phyloP scores from a whole-genome alignment of 2,888 invertebrate species.

The Bruchidius siliquastri region DNA sequence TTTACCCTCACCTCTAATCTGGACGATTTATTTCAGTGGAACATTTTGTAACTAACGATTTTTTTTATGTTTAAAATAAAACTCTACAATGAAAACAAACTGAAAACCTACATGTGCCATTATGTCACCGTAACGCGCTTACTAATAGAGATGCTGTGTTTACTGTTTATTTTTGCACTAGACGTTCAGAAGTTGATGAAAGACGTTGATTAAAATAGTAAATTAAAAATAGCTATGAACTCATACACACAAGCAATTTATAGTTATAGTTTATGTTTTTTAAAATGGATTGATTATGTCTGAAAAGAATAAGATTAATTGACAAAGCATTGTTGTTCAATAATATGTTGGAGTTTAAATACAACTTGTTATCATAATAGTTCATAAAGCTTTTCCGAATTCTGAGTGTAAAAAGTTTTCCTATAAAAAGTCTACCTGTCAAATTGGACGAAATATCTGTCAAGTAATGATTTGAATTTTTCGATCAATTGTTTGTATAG shows the following conservation, averaged over 20 bases:
- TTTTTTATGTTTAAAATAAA: neutral
- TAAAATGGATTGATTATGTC: neutral
- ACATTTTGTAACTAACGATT: neutral
- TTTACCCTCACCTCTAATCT: neutral
- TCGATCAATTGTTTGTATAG: too few relatives aligned
- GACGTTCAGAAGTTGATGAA: neutral
- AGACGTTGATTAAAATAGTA: neutral
- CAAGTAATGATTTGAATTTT: too few relatives aligned
- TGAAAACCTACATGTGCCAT: neutral
- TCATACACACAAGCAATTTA: neutral
- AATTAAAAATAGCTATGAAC: neutral
- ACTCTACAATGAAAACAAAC: neutral
- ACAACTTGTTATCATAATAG: too few relatives aligned
- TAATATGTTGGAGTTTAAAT: too few relatives aligned
- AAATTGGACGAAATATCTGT: too few relatives aligned
- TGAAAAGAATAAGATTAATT: neutral
- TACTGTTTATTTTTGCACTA: neutral
- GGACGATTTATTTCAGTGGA: neutral
- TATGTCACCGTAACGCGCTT: neutral
- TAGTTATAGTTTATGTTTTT: too few relatives aligned
- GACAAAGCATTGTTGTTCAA: too few relatives aligned
- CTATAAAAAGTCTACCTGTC: too few relatives aligned
- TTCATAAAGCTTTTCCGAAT: too few relatives aligned
- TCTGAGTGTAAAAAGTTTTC: too few relatives aligned
- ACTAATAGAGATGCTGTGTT: neutral